phyloP scores from a whole-genome alignment of 2,797 vertebrate species.

The Argya squamiceps region DNA sequence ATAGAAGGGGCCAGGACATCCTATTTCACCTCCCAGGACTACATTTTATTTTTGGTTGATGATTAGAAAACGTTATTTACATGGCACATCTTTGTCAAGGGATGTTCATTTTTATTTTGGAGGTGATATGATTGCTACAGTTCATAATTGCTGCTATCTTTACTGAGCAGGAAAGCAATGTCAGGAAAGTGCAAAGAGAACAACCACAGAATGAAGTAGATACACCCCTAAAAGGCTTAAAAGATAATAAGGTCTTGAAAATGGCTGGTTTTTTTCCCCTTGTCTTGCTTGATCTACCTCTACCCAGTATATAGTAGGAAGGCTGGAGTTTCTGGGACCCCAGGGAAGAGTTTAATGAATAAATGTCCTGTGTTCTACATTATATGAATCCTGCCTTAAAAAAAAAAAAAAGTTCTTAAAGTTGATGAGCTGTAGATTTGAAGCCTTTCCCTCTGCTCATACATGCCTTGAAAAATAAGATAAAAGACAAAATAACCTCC shows the following conservation, averaged over 20 bases:
- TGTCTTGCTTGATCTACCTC: not conserved
- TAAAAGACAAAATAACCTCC: slow-evolving; percentile 58
- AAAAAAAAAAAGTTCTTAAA: slow-evolving; percentile 21
- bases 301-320: not conserved
- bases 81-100: not conserved
- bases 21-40: not conserved
- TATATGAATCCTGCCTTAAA: not conserved
- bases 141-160: not conserved
- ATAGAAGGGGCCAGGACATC: not conserved
- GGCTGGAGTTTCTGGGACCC: slow-evolving; percentile 20
- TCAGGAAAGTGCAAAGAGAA: not conserved
- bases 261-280: not conserved
- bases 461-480: slow-evolving; percentile 62
- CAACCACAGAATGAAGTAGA: not conserved
- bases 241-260: not conserved
- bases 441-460: slow-evolving; percentile 17
- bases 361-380: slow-evolving; percentile 35
- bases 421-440: slow-evolving; percentile 50
- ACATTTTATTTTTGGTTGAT: not conserved
- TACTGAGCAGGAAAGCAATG: not conserved
- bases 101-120: not conserved
- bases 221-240: not conserved
- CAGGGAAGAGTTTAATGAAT: slow-evolving; percentile 61
- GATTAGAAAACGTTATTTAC: not conserved
- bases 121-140: not conserved